A percentile compares a stretch with the other conserved stretches of the same genome.
These are phyloP conservation scores for Mythimna impura DNA, from an alignment of 2,888 invertebrate genomes.

Conservation along the genomic window DNA sequence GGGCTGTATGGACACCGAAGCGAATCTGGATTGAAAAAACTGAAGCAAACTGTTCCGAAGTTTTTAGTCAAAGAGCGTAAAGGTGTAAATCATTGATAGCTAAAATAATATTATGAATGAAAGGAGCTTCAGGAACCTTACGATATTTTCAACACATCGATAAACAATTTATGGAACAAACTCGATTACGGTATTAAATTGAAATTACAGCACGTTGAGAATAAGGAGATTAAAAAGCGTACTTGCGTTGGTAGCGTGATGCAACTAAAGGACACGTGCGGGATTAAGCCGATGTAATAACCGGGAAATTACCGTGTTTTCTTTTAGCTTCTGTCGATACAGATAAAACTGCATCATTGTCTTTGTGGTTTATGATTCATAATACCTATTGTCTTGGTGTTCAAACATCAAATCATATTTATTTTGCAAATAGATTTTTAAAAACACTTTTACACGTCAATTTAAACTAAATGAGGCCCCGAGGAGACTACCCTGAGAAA, in stretches of 20 bases:
- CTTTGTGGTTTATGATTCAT: conserved; percentile 13
- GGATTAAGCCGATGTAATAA: neutral
- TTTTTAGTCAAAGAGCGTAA: conserved; percentile 29
- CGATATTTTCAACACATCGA: conserved; percentile 10
- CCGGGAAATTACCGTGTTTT: conserved; percentile 16
- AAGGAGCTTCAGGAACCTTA: neutral
- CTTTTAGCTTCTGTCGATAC: neutral
- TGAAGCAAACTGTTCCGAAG: conserved; percentile 30
- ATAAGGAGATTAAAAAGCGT: conserved; percentile 29
- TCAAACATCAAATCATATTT: no score
- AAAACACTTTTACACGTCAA: no score
- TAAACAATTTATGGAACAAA: conserved; percentile 10
- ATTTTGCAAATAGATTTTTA: no score
- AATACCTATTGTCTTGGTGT: neutral
- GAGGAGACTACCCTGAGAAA: no score
- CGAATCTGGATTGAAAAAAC: conserved; percentile 42
- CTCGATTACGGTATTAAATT: conserved; percentile 33
- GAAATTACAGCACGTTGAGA: conserved; percentile 23
- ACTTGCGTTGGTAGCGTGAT: conserved; percentile 23
- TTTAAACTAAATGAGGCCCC: no score
- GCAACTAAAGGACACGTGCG: conserved; percentile 14
- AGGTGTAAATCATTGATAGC: conserved; percentile 33
- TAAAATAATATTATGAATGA: conserved; percentile 6
- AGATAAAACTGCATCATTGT: conserved; percentile 5
- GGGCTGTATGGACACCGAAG: conserved; percentile 60